Conservation (phyloP, 2,888 invertebrate genomes). For the Dione juno region DNA sequence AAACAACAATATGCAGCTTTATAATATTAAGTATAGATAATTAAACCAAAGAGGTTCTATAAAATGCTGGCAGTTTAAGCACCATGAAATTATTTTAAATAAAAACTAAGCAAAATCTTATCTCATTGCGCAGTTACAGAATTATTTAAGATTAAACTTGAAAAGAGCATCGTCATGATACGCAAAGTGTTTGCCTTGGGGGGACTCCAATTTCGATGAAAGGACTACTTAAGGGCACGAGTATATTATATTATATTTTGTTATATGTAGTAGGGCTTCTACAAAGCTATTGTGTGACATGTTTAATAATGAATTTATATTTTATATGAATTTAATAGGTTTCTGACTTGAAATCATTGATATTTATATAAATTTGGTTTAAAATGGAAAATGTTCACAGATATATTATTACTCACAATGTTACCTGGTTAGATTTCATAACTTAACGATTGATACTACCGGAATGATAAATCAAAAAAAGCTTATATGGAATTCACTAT, state of each 20-base stretch:
- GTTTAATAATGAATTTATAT: neutral
- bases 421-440: too few relatives aligned
- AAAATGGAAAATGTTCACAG: too few relatives aligned
- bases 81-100: neutral
- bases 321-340: neutral
- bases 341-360: too few relatives aligned
- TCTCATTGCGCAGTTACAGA: constrained; percentile 9
- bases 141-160: constrained; percentile 39
- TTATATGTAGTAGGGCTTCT: constrained; percentile 1
- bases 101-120: constrained; percentile 13
- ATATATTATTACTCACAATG: too few relatives aligned
- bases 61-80: neutral
- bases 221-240: constrained; percentile 43
- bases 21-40: neutral
- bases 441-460: too few relatives aligned
- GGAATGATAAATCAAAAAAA: too few relatives aligned
- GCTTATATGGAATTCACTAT: too few relatives aligned
- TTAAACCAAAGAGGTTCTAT: neutral
- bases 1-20: too few relatives aligned
- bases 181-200: constrained; percentile 53
- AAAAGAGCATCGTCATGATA: constrained; percentile 52
- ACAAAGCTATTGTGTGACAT: neutral
- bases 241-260: constrained; percentile 2
- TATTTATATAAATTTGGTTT: too few relatives aligned
- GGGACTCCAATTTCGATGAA: constrained; percentile 50